These are phyloP conservation scores for Yponomeuta evonymella DNA, from an alignment of 2,888 invertebrate species.

Conservation along the genomic window DNA sequence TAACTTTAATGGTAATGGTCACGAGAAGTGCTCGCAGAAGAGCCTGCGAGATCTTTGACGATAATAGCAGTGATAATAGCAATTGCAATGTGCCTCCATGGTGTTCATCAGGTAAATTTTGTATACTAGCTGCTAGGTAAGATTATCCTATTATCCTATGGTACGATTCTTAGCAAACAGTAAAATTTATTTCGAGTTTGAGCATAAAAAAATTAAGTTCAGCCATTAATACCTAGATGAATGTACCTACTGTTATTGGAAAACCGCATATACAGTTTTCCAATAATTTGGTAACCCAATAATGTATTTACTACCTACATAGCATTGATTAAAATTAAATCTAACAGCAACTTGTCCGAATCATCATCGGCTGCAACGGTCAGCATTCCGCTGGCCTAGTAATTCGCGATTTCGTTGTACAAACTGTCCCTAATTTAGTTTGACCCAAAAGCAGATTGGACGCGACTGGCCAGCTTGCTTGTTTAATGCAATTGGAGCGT, in stretches of 20 bases:
- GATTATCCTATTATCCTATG: no score
- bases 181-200: background rate
- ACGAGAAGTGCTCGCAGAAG: constrained; percentile 35
- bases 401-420: constrained; percentile 37
- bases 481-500: constrained; percentile 58
- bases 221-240: background rate
- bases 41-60: constrained; percentile 39
- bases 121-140: background rate
- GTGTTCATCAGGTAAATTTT: constrained; percentile 36
- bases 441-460: constrained; percentile 56
- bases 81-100: constrained; percentile 48
- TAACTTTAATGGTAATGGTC: constrained; percentile 38
- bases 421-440: constrained; percentile 40
- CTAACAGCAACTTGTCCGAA: background rate
- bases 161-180: background rate
- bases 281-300: background rate
- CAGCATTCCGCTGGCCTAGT: constrained; percentile 17
- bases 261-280: background rate
- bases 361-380: background rate
- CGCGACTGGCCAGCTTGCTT: constrained; percentile 47
- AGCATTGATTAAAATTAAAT: no score
- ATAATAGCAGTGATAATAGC: constrained; percentile 22
- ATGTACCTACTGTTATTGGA: background rate
- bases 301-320: background rate
- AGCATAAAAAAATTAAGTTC: background rate